A percentile compares a stretch with the other conserved stretches of the same genome.
phyloP scores from a whole-genome alignment of 2,797 vertebrate genomes.

The Varecia variegata region DNA sequence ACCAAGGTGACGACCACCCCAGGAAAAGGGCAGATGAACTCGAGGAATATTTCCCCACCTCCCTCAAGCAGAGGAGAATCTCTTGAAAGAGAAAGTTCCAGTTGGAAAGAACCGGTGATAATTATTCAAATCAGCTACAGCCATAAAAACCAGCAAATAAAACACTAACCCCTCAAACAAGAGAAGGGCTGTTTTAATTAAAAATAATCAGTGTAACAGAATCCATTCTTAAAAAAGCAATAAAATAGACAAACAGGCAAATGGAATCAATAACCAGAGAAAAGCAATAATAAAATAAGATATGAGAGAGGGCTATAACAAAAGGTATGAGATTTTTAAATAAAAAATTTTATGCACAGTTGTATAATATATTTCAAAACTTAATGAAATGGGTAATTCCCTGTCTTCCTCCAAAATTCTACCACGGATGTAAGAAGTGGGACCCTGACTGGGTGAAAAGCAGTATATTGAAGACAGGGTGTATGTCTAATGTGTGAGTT shows the following conservation, averaged over 20 bases:
- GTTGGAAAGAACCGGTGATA: background rate
- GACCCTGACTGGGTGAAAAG: background rate
- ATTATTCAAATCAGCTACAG: background rate
- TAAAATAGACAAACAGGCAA: constrained; percentile 40
- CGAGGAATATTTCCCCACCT: background rate
- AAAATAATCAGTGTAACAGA: constrained; percentile 51
- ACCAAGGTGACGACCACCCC: fast-evolving
- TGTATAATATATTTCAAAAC: background rate
- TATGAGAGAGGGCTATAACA: background rate
- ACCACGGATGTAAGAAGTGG: background rate
- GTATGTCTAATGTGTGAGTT: background rate
- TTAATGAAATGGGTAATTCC: background rate
- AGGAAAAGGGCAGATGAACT: background rate
- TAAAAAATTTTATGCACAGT: constrained; percentile 29
- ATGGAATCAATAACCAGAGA: constrained; percentile 16
- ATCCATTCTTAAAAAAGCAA: constrained; percentile 45
- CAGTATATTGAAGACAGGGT: background rate
- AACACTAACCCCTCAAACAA: background rate
- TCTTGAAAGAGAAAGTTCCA: background rate
- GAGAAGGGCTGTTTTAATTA: constrained; percentile 40
- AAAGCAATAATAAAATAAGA: background rate
- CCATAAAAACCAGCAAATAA: background rate
- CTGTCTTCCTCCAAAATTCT: background rate
- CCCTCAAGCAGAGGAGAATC: background rate
- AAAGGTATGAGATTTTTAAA: background rate